Evolutionary conservation across 2,113 vertebrate species (phyloP), one percentile per base, ranked within the genome.

Genomic region (Gallinago undulata): DNA sequence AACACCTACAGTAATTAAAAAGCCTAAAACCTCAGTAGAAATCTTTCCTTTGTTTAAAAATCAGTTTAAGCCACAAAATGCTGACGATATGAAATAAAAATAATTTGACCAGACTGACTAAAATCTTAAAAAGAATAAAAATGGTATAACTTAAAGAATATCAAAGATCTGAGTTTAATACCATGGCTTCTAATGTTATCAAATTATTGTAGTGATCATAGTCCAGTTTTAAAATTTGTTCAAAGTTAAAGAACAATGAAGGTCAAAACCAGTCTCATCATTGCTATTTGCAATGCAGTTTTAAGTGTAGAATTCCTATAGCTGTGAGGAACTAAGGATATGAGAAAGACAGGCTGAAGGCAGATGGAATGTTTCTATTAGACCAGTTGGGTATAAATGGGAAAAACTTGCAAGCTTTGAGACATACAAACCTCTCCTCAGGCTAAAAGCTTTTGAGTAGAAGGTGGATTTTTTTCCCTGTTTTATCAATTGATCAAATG

Each of bases 401-500:
- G 78, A 60, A 87, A 91, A 85, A 17, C 93, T 78, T 53, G 7
- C 45, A 47, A n/a, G 31, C 83, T 93, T 70, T 67, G 72, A 82
- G 94, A 72, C 30, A 30, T 2, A 47, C 37, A 74, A 47, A 74
- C 37, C 76, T 88, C 86, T 93, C 83, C 91, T 55, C 83, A 63
- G 94, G 86, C 88, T 87, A 41, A 70, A 79, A 90, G 87, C 91
- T 86, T 79, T 67, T 59, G 45, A 89, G 51, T 27, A 25, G 47
- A 63, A 89, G 76, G 45, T 70, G 60, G 28, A 3, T 0, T 6
- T 12, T 39, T 55, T 48, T 55, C 62, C 30, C 51, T 5, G 11
- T 69, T 95, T 77, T 86, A 94, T 89, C 92, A 73, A 17, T 15
- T 74, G 82, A 88, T 92, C 79, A 79, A 73, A 90, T 47, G 68